Percentiles rank a stretch among this genome's conserved stretches.
These are phyloP conservation scores for Trachurus trachurus DNA, from an alignment of 2,797 vertebrate species.

Conservation along the genomic window DNA sequence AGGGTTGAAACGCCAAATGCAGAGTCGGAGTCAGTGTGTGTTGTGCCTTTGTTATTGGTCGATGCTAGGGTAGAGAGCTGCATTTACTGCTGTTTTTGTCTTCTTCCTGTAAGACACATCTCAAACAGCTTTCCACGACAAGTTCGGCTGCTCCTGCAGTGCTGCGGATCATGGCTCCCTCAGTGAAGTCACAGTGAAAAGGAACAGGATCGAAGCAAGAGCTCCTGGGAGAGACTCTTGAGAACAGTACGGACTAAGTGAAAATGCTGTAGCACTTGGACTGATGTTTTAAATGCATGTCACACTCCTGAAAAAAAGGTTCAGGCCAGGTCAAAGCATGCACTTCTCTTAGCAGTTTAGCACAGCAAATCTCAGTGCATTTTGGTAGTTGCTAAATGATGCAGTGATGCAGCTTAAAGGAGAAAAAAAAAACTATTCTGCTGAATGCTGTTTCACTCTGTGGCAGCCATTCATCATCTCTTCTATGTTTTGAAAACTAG, in stretches of 20 bases:
- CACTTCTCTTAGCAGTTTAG: slow-evolving; percentile 40
- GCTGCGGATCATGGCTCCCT: slow-evolving; percentile 34
- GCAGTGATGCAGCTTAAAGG: slow-evolving; percentile 42
- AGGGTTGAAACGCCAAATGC: slow-evolving; percentile 47
- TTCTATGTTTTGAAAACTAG: slow-evolving; percentile 48
- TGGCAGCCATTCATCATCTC: slow-evolving; percentile 32
- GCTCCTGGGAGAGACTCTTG: slow-evolving; percentile 48
- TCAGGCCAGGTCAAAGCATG: slow-evolving; percentile 42
- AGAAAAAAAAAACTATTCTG: slow-evolving; percentile 40
- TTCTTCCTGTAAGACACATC: slow-evolving; percentile 47
- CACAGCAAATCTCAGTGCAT: slow-evolving; percentile 37
- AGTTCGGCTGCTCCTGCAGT: slow-evolving; percentile 47
- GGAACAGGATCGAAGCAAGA: slow-evolving; percentile 23
- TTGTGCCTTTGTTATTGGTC: slow-evolving; percentile 44
- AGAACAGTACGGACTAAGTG: slow-evolving; percentile 59
- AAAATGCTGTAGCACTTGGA: slow-evolving; percentile 49
- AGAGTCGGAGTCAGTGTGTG: slow-evolving; percentile 10
- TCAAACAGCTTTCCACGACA: slow-evolving; percentile 54
- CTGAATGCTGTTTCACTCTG: slow-evolving; percentile 45
- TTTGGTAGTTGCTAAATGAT: slow-evolving; percentile 44
- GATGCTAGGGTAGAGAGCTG: slow-evolving; percentile 43
- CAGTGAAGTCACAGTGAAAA: slow-evolving; percentile 37
- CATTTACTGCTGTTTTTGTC: slow-evolving; percentile 34
- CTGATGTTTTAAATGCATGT: slow-evolving; percentile 55
- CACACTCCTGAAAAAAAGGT: slow-evolving; percentile 33